Percentiles rank a stretch among this genome's conserved stretches.
phyloP scores from a whole-genome alignment of 1,140 invertebrate species.

The Sarcophaga bullata region DNA sequence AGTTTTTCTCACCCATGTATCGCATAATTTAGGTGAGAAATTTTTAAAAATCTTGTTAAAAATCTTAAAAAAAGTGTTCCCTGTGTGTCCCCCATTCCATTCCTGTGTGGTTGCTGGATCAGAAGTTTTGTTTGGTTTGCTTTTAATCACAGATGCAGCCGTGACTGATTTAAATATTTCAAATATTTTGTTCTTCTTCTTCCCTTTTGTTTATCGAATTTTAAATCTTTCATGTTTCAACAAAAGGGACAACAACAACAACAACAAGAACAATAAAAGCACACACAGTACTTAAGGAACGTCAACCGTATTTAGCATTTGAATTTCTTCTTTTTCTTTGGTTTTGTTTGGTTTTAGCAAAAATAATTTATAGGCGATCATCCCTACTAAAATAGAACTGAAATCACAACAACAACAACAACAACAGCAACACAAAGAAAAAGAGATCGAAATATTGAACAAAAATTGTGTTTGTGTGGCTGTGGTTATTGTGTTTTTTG shows the following conservation, averaged over 20 bases:
- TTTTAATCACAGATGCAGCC: neutral
- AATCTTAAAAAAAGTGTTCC: neutral
- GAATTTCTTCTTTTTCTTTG: no score
- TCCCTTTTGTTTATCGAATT: neutral
- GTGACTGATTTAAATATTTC: neutral
- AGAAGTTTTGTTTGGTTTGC: neutral
- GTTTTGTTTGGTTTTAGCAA: neutral
- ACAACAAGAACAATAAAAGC: neutral
- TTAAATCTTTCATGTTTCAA: neutral
- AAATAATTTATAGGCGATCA: slow-evolving; percentile 18
- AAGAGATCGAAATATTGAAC: no score
- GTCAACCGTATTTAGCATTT: slow-evolving; percentile 18
- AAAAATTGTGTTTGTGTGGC: no score
- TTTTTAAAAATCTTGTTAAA: neutral
- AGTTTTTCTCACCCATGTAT: neutral
- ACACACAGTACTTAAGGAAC: neutral
- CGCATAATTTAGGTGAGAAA: neutral
- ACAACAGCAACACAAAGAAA: no score
- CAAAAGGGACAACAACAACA: neutral
- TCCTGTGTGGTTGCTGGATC: slow-evolving; percentile 1
- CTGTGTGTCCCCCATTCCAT: neutral
- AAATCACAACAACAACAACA: no score
- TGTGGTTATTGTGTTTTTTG: neutral
- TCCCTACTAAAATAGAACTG: neutral
- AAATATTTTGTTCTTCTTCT: neutral